Evolutionary conservation across 92 coral and sea anemone species (phyloP).

Genomic region (Palythoa heliodiscus): DNA sequence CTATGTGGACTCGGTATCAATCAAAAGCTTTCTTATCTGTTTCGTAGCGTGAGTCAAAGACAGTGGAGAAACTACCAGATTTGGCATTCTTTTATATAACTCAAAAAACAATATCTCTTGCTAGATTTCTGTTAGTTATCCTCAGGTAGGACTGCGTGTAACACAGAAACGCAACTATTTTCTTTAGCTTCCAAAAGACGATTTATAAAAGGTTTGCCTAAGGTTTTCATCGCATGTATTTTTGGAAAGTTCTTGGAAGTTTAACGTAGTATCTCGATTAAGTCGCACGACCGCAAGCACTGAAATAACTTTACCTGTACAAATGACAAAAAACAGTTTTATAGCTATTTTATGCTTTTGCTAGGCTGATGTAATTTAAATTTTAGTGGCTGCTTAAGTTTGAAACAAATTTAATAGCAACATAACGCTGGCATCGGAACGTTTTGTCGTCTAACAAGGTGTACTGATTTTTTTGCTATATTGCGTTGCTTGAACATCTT

Average conservation of each 20-base stretch:
- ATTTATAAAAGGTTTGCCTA: too few relatives aligned
- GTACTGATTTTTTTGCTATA: constrained; percentile 29
- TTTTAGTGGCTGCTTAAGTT: neutral
- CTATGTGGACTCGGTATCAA: neutral
- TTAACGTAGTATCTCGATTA: neutral
- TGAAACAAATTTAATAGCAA: neutral
- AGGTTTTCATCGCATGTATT: too few relatives aligned
- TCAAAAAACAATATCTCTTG: neutral
- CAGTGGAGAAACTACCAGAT: constrained; percentile 22
- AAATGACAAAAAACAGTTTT: neutral
- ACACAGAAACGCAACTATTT: neutral
- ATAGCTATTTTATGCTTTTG: neutral
- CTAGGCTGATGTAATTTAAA: neutral
- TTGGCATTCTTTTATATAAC: constrained; percentile 1
- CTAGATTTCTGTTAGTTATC: neutral
- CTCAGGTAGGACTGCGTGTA: neutral
- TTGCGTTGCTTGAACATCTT: constrained; percentile 15
- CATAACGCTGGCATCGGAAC: neutral
- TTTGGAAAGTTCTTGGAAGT: neutral
- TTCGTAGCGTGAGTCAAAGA: constrained; percentile 20
- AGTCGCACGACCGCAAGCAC: neutral
- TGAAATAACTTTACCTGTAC: neutral
- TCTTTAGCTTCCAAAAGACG: neutral
- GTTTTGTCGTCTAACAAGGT: neutral
- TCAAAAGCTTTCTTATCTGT: constrained; percentile 10